Conservation (phyloP, 2,888 invertebrate species). For the Tachina fera region DNA sequence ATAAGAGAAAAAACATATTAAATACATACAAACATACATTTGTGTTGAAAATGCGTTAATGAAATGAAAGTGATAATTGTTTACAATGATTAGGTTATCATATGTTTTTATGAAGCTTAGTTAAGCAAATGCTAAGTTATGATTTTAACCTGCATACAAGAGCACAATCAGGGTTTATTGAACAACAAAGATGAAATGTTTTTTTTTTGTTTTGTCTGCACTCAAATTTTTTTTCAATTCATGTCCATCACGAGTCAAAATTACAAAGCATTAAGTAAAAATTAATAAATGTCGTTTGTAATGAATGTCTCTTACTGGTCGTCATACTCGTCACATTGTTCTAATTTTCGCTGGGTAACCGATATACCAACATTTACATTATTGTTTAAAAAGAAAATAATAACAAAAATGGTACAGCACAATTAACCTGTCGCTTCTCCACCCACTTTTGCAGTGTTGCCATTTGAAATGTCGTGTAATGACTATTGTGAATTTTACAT, state of each 20-base stretch:
- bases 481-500: no score
- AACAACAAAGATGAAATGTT: neutral
- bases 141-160: no score
- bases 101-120: no score
- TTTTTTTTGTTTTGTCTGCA: neutral
- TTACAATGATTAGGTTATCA: no score
- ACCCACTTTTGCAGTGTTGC: neutral
- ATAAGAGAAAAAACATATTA: no score
- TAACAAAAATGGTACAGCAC: constrained; percentile 1
- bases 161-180: neutral
- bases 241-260: constrained; percentile 37
- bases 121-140: no score
- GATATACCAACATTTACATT: constrained; percentile 7
- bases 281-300: constrained; percentile 2
- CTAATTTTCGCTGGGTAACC: constrained; percentile 27
- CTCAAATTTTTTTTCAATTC: constrained; percentile 1
- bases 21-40: neutral
- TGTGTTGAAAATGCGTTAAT: neutral
- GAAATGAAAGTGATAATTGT: no score
- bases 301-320: neutral
- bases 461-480: no score
- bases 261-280: constrained; percentile 12
- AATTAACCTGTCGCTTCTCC: neutral
- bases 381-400: neutral
- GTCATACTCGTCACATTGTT: constrained; percentile 41